Evolutionary conservation across 2,113 vertebrate species (phyloP), one percentile per base, ranked within the genome.

Genomic region (Corythaeola cristata): DNA sequence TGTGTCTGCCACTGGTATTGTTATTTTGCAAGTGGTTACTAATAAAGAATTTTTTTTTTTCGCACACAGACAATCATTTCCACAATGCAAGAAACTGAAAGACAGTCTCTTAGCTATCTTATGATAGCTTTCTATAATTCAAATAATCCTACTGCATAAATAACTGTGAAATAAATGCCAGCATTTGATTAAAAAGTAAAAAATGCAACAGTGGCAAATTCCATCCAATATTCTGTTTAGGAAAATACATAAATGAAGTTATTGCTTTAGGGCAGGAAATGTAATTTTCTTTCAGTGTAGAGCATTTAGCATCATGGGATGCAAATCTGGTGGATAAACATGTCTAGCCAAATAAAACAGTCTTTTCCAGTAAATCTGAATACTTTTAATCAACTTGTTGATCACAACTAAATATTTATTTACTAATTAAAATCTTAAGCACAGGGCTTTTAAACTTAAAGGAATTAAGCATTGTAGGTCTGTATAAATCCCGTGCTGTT

Each of bases 251-350:
- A 91, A 94, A 88, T 44, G 69, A 95, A 93, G 44, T 19, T 59
- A 49, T 52, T 79, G 90, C 96, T 95, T 85, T 39, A 88, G 96
- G 90, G 94, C 72, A 93, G 37, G 37, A 93, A 92, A 95, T 73
- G 85, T 50, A 92, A 95, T 97, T 96, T 96, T 69, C 92, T 83
- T 92, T 93, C 75, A 82, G 32, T 69, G 58, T 28, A 52, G 49
- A 93, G 52, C 58, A 53, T 76, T 94, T 92, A 94, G 59, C 45
- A 73, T 69, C 55, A 62, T 11, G 28, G 63, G 52, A 91, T 58
- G 18, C 85, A 93, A 95, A 88, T 58, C 50, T 37, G 37, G 53
- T 45, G 66, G 94, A 92, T 69, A 90, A 94, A 93, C 24, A 86
- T 1, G 9, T 76, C 78, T 76, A 76, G 63, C 9, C 85, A 85